Base-by-base conservation (phyloP, 2,888 invertebrate genomes). In the Pristionchus mayeri region DNA sequence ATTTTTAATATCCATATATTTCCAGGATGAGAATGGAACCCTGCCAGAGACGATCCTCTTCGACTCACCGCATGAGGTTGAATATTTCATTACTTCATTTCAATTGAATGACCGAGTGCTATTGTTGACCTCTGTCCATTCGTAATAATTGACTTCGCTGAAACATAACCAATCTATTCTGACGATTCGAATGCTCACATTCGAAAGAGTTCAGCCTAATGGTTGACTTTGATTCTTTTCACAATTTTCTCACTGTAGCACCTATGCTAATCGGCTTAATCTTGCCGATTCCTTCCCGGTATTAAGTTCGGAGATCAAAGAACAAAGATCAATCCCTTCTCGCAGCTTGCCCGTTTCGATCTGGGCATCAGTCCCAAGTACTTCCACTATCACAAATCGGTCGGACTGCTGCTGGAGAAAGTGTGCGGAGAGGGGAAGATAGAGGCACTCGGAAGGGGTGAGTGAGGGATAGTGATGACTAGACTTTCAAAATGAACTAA, bases 331-430 rank as follows among this genome's bases (percentile, higher is more conserved):
- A 27, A 3, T 30, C 16, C 37, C 21, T 7, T 3, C 11, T 40
- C 27, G 18, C 30, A 79, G 79, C 34, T 78, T 7, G 54, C 21
- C 7, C 21, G 11, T 21, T 40, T 78, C 30, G 71, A 78, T 9
- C 54, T 60, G 21, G 85, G 81, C n/a, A 7, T 86, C 27, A 27
- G 24, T 30, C 63, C 63, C 30, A 71, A 82, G 50, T 54, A 84
- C 37, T 86, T 86, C 18, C 57, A 67, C 37, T 18, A 50, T 52
- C 86, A 86, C 40, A 30, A 85, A 27, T 57, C 81, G 0, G 81
- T 81, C 18, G 81, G 81, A 44, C 13, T 81, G 16, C 81, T 24
- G 18, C 57, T 81, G n/a, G 81, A 30, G 11, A 44, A 40, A 44
- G 81, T 37, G 4, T 81, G 81, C 27, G 44, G 18, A 40, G 44